Evolutionary conservation across 2,888 invertebrate genomes (phyloP), one percentile per base, ranked within the genome.

Genomic region (Eupeodes luniger): DNA sequence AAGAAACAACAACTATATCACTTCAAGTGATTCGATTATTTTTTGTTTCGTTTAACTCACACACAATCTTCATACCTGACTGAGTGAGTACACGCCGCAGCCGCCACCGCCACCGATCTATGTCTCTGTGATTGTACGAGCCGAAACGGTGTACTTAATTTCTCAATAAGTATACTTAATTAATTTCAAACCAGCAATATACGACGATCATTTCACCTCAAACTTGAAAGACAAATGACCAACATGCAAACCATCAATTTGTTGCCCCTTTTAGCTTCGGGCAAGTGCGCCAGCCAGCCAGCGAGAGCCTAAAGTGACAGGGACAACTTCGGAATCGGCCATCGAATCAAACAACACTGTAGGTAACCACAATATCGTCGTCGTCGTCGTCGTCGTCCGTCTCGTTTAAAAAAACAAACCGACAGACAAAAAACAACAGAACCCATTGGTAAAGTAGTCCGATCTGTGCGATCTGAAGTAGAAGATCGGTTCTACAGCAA

Each of bases 221-320:
- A 81, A 85, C 84, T 81, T 81, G 78, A 85, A 92, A 93, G 92
- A 93, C 92, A 92, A 93, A 93, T 93, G 91, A 91, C 91, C 92
- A 91, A 90, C 92, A 91, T 91, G 91, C 91, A 91, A 91, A 91
- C 92, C 92, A 93, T 93, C 92, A 92, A 92, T 92, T 92, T 92
- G 90, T 91, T 90, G 89, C 90, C 90, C 90, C 53, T 49, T 51
- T 47, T 27, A 77, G 69, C 82, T 64, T 27, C 40, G 16, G 40
- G 40, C 44, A 3, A 53, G 12, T 27, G 27, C 27, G 27, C 27
- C 27, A 27, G 27, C 27, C 27, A 27, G 27, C 7, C 2, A 61
- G 51, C 11, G 27, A 64, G 59, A 57, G 53, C 83, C 70, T 16
- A 53, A 16, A 87, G 79, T 80, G 86, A 87, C 85, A 85, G 85